phyloP scores from a whole-genome alignment of 2,113 vertebrate genomes.

The Mellivora capensis region DNA sequence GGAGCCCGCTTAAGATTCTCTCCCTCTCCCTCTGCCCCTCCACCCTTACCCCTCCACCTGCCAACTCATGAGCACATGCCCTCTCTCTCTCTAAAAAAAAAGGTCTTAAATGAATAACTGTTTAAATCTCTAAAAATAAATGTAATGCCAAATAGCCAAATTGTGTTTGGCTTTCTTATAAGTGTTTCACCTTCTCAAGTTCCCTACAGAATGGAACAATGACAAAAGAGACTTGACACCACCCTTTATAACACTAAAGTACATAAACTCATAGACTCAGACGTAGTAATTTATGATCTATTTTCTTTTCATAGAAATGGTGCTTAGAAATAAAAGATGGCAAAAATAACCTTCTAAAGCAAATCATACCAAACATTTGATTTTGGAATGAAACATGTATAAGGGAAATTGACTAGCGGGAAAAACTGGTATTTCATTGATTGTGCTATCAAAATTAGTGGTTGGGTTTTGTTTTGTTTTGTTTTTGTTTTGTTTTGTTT shows the following conservation, averaged over 20 bases:
- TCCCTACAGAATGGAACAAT: conserved; percentile 19
- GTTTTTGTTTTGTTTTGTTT: too few relatives aligned
- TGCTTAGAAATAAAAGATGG: conserved; percentile 27
- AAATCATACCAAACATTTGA: conserved; percentile 48
- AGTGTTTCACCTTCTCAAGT: conserved; percentile 18
- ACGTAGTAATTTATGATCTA: conserved; percentile 17
- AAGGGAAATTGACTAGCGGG: conserved; percentile 33
- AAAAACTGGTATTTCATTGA: conserved; percentile 36
- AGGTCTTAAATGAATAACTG: neutral
- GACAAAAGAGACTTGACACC: neutral
- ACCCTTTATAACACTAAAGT: neutral
- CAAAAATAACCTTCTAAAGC: conserved; percentile 18
- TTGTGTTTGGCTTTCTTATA: conserved; percentile 32
- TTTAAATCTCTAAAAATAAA: conserved; percentile 31
- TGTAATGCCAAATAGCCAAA: conserved; percentile 4
- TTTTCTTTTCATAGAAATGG: conserved; percentile 29
- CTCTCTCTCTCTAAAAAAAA: neutral
- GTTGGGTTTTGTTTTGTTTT: neutral
- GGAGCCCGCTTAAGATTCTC: neutral
- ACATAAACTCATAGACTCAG: neutral
- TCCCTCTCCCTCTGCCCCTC: neutral
- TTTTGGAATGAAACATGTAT: conserved; percentile 43
- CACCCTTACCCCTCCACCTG: neutral
- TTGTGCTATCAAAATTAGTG: conserved; percentile 12
- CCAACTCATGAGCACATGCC: neutral